These are phyloP conservation scores for Mycteria americana DNA, from an alignment of 2,797 vertebrate species.

Conservation along the genomic window DNA sequence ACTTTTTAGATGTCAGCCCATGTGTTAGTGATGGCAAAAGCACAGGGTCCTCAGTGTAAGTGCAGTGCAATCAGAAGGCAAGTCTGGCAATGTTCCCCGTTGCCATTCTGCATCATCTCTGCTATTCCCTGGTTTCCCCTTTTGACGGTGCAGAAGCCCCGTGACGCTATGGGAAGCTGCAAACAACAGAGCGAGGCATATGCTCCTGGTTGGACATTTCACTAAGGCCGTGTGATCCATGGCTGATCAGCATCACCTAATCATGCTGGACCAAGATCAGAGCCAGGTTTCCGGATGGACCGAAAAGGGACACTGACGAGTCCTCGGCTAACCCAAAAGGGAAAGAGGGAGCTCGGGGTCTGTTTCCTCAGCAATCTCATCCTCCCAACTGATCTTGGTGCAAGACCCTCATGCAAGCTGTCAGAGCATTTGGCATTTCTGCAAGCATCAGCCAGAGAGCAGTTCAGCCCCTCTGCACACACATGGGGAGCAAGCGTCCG, in stretches of 20 bases:
- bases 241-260: neutral
- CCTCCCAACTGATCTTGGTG: neutral
- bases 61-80: neutral
- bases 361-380: neutral
- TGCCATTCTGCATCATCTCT: neutral
- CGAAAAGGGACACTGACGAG: neutral
- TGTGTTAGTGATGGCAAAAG: neutral
- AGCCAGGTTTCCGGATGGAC: neutral
- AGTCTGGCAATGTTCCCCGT: fast-evolving
- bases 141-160: neutral
- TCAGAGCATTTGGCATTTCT: neutral
- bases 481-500: neutral
- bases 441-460: neutral
- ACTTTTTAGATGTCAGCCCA: neutral
- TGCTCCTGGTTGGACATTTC: neutral
- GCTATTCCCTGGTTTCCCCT: neutral
- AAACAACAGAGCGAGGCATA: neutral
- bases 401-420: neutral
- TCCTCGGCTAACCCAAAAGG: neutral
- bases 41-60: neutral
- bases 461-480: fast-evolving
- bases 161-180: fast-evolving
- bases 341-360: neutral
- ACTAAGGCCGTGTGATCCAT: neutral
- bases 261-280: neutral